Percentiles rank a stretch among this genome's conserved stretches.
These are phyloP conservation scores for Halcyon badia DNA, from an alignment of 2,797 vertebrate genomes.

Conservation along the genomic window DNA sequence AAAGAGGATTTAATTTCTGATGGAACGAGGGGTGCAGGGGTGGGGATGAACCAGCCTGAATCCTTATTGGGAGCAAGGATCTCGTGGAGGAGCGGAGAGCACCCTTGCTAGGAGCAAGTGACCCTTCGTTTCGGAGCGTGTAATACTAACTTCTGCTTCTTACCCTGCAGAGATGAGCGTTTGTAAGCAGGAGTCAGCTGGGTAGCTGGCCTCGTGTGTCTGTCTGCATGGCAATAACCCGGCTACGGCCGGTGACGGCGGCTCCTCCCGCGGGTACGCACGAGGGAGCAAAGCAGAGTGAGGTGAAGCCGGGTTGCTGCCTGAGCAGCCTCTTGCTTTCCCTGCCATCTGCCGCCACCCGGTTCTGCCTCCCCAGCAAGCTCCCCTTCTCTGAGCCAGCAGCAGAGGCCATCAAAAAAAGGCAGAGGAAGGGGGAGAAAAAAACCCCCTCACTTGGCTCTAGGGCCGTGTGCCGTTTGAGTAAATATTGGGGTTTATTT, in stretches of 20 bases:
- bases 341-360: rapidly evolving
- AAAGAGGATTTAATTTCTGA: not conserved
- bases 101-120: not conserved
- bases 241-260: not conserved
- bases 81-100: not conserved
- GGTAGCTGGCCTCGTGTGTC: rapidly evolving
- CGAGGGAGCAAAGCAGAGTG: not conserved
- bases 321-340: not conserved
- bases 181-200: not conserved
- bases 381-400: not conserved
- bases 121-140: not conserved
- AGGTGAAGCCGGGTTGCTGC: not conserved
- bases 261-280: rapidly evolving
- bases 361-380: not conserved
- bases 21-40: not conserved
- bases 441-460: not conserved
- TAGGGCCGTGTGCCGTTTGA: not conserved
- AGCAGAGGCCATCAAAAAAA: not conserved
- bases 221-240: rapidly evolving
- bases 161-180: rapidly evolving
- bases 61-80: not conserved
- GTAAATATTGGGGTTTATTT: not conserved
- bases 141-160: not conserved
- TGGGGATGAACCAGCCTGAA: not conserved
- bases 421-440: rapidly evolving